Conservation (phyloP, 2,888 invertebrate genomes). For the Taphrorychus bicolor region DNA sequence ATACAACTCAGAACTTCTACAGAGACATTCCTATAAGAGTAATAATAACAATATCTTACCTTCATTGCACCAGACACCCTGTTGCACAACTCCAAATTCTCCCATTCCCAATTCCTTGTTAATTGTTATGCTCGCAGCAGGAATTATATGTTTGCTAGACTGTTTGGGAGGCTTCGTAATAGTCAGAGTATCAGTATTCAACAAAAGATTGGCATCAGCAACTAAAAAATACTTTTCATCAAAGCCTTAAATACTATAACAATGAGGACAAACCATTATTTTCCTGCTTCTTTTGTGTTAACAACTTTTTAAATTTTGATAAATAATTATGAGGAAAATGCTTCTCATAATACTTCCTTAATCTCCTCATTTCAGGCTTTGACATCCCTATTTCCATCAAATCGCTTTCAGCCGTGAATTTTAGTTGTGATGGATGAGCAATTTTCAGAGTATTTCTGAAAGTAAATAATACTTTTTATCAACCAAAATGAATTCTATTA, state of each 20-base stretch:
- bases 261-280: conserved; percentile 41
- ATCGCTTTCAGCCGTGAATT: conserved; percentile 94
- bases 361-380: conserved; percentile 91
- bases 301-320: conserved; percentile 86
- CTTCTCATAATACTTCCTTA: conserved; percentile 93
- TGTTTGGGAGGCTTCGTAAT: conserved; percentile 64
- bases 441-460: conserved; percentile 88
- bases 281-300: conserved; percentile 69
- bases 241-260: background rate
- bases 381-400: conserved; percentile 90
- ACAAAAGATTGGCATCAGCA: conserved; percentile 49
- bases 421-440: conserved; percentile 85
- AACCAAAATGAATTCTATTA: background rate
- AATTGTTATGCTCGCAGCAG: conserved; percentile 86
- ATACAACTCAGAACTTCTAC: background rate
- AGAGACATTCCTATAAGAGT: no score
- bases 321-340: conserved; percentile 94
- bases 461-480: conserved; percentile 38
- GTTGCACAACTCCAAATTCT: conserved; percentile 98
- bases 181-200: conserved; percentile 56
- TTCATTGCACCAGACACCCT: conserved; percentile 96
- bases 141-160: conserved; percentile 85
- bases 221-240: conserved; percentile 18
- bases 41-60: no score
- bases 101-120: conserved; percentile 96